Evolutionary conservation across 2,797 vertebrate species (phyloP).

Genomic region (Salmo trutta): DNA sequence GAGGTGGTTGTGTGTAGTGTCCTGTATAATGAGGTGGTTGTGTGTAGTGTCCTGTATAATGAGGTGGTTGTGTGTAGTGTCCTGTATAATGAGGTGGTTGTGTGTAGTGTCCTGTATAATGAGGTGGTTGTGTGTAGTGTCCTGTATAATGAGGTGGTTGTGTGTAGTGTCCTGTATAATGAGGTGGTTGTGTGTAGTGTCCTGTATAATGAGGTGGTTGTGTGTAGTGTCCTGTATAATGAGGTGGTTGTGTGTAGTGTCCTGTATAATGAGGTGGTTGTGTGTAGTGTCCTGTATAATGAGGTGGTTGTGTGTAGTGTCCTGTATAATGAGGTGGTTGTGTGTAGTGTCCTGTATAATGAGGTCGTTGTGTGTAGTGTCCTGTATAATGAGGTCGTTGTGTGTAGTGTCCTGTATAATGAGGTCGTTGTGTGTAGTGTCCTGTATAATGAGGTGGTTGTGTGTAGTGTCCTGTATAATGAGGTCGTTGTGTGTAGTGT

Average conservation of each 20-base stretch:
- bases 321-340: too few species aligned
- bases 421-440: background rate
- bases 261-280: too few species aligned
- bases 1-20: too few species aligned
- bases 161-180: background rate
- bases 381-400: too few species aligned
- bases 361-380: slow-evolving; percentile 2
- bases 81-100: too few species aligned
- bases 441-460: too few species aligned
- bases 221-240: background rate
- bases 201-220: background rate
- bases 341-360: background rate
- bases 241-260: slow-evolving; percentile 5
- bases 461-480: background rate
- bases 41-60: too few species aligned
- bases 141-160: too few species aligned
- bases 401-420: background rate
- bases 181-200: slow-evolving; percentile 3
- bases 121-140: slow-evolving; percentile 5
- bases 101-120: too few species aligned
- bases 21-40: too few species aligned
- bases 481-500: background rate
- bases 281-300: background rate
- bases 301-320: slow-evolving; percentile 5
- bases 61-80: too few species aligned